Base-by-base conservation (phyloP, 2,113 vertebrate species). In the Mesitornis unicolor region DNA sequence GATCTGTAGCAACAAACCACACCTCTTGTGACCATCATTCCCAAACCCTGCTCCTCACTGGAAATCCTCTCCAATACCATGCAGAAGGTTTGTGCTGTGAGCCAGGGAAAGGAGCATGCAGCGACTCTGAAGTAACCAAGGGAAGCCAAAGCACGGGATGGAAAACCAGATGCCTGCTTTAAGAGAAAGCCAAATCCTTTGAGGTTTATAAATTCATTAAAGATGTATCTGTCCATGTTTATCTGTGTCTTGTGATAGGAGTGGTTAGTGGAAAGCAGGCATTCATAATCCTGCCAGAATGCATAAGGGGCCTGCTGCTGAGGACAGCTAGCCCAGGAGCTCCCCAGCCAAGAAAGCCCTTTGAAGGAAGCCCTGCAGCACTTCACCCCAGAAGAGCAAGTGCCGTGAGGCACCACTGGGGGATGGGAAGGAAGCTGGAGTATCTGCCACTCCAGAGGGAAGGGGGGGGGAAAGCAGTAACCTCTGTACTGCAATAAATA, bases 131-230 rank as follows among this genome's bases (percentile, higher is more conserved):
- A 84, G 35, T 10, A 89, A 73, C 16, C 31, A 59, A 59, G 43
- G 15, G 14, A 95, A 93, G 60, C 43, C 19, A n/a, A 96, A 87
- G n/a, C 43, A 54, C 0, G 0, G 77, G 67, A 83, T 10, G n/a
- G 42, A 94, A 90, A 92, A 54, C 42, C 79, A 94, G 85, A 85
- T 56, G 61, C 48, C 65, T 56, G 48, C 65, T 85, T 80, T 85
- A 79, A 93, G 82, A 87, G 45, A 77, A 87, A 91, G 35, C 45
- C 2, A 2, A 89, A 87, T 61, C 82, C 70, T 94, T 74, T 83
- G 75, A 82, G 47, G 54, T 85, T 93, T 95, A 50, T 61, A 93
- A 95, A 83, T 64, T 57, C 45, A 78, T 47, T 89, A 57, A 94
- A 78, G 65, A 84, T 29, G 13, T 40, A 91, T 33, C 53, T 91